Base-by-base conservation (phyloP, 2,113 vertebrate genomes). In the Etheostoma spectabile region DNA sequence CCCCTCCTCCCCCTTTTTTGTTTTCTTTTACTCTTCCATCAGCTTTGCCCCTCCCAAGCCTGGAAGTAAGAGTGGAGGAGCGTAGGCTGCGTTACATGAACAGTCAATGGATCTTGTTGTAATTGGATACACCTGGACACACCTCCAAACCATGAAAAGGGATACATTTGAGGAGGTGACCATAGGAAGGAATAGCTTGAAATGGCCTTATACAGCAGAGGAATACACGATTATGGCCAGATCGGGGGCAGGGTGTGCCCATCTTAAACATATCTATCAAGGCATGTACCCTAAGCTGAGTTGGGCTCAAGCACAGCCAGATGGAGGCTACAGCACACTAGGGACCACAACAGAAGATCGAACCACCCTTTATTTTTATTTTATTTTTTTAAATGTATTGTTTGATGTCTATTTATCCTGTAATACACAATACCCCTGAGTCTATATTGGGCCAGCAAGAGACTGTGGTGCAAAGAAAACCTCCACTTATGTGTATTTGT, bases 321-420 rank as follows among this genome's bases (percentile, higher is more conserved):
- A 77, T 21, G 71, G 68, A 83, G 75, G 77, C 59, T 62, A 35
- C 84, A 62, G 74, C 74, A 82, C 78, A 72, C 78, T 38, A 38
- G 61, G 83, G 89, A 85, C 83, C 82, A 82, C 66, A 64, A 70
- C 79, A 76, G 79, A 74, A 67, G 71, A 83, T 72, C 66, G 64
- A 65, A 63, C 33, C 42, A 11, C 11, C 5, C n/a, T 8, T 12
- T 24, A 30, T 30, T 30, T 30, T 30, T 30, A 30, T 30, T 30
- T 30, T 30, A 30, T 46, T 24, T 5, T 74, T 15, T 77, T 14
- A 15, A 14, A 85, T 82, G 49, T 14, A 66, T 68, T 83, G 22
- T 65, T 76, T 77, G 8, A 46, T 62, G 48, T 82, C 42, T 63
- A 57, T 74, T 75, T 83, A 67, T 86, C 66, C 56, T 77, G 38